A percentile compares a stretch with the other conserved stretches of the same genome.
These are phyloP conservation scores for Stegastes partitus DNA, from an alignment of 2,113 vertebrate species.

Conservation along the genomic window DNA sequence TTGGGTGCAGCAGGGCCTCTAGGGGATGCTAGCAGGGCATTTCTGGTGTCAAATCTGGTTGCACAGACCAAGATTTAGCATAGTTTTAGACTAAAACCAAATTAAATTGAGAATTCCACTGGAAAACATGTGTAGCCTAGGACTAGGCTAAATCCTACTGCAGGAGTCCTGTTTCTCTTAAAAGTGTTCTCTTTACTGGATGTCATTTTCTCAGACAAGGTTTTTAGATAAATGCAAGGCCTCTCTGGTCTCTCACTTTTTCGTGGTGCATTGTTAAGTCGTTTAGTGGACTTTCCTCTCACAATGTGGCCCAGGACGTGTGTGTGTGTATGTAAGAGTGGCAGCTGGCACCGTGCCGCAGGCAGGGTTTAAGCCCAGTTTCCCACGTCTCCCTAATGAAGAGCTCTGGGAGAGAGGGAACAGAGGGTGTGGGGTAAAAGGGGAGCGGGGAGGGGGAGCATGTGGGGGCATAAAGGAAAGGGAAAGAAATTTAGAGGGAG, in stretches of 20 bases:
- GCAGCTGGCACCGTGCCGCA: constrained; percentile 80
- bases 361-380: constrained; percentile 79
- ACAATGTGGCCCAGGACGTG: constrained; percentile 44
- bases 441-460: constrained; percentile 37
- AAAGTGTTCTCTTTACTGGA: constrained; percentile 41
- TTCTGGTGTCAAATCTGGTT: constrained; percentile 24
- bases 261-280: constrained; percentile 64
- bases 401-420: constrained; percentile 78
- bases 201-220: constrained; percentile 37
- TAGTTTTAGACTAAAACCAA: constrained; percentile 24
- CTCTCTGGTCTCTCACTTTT: constrained; percentile 55
- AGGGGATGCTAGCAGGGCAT: constrained; percentile 27
- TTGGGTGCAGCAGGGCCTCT: constrained; percentile 1
- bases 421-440: constrained; percentile 56
- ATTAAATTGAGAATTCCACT: constrained; percentile 30
- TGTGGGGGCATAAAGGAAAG: constrained; percentile 57
- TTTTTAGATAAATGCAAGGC: constrained; percentile 53
- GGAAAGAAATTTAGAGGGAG: constrained; percentile 59
- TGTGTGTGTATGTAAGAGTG: constrained; percentile 52
- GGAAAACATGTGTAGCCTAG: constrained; percentile 20
- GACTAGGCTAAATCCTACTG: constrained; percentile 25
- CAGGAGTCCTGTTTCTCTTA: constrained; percentile 39
- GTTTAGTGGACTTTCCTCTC: constrained; percentile 70
- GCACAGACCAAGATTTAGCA: constrained; percentile 23
- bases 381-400: constrained; percentile 85